phyloP scores from a whole-genome alignment of 2,113 vertebrate species.

The Aramus guarauna region DNA sequence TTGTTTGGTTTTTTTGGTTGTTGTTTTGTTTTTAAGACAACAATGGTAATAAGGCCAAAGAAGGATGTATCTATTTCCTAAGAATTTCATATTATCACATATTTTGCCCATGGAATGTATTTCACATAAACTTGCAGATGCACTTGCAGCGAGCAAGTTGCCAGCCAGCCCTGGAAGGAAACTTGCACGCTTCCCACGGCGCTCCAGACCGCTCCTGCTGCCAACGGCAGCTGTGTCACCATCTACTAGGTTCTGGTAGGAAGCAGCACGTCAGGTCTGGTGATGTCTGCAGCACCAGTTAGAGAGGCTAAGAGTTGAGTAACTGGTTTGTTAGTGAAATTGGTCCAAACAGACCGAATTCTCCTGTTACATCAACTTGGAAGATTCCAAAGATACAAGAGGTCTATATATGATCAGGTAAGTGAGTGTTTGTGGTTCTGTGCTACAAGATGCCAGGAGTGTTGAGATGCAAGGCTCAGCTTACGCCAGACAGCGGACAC shows the following conservation, averaged over 20 bases:
- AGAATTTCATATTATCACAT: not conserved
- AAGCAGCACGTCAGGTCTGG: not conserved
- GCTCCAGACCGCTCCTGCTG: not conserved
- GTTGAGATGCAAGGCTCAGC: not conserved
- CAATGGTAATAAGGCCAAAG: not conserved
- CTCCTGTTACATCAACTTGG: not conserved
- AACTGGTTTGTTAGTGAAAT: not conserved
- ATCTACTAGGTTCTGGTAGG: fast-evolving
- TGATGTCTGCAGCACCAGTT: not conserved
- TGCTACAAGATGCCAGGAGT: not conserved
- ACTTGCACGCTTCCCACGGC: fast-evolving
- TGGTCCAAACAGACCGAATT: not conserved
- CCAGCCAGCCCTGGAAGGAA: not conserved
- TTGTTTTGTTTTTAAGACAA: not conserved
- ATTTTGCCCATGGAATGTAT: not conserved
- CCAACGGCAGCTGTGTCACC: not conserved
- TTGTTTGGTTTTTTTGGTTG: not conserved
- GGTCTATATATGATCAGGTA: fast-evolving
- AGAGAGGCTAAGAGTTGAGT: not conserved
- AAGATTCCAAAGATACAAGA: not conserved
- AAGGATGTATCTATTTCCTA: not conserved
- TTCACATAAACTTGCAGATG: not conserved
- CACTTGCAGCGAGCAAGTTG: not conserved
- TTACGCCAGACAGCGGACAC: not conserved
- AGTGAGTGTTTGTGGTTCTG: not conserved